Evolutionary conservation across 2,113 vertebrate genomes (phyloP), one percentile per base, ranked within the genome.

Genomic region (Xiphophorus maculatus): DNA sequence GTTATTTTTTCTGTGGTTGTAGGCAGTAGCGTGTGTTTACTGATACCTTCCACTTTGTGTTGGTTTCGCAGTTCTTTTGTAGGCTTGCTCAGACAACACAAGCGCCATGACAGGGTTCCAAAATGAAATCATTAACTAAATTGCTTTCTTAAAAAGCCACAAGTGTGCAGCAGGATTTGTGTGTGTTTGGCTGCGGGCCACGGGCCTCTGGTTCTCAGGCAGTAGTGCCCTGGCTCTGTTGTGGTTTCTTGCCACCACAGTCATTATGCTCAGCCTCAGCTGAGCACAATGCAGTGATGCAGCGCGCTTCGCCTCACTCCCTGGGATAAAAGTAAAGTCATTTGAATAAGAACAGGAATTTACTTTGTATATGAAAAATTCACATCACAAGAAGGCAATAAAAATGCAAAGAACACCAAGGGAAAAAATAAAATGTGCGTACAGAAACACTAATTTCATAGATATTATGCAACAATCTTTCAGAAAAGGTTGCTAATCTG

Each of bases 121-220:
- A 92, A 93, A 93, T 93, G 91, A 94, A 94, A 94, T 93, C 91
- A 94, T 92, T 91, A 93, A 88, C 92, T 90, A 92, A 94, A 94
- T 92, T 92, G 92, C 92, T 93, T 92, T 93, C 88, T 93, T 93
- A 86, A 88, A 91, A 90, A 90, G 82, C 89, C 92, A 80, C 87
- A 92, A 94, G 90, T 91, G 90, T 93, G 90, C 79, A 63, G 87
- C 88, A 84, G 88, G 81, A 88, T 78, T 85, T 90, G 90, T 90
- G 84, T 84, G 88, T 88, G 82, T 83, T 90, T 94, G 93, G 93
- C 91, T 76, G 77, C 8, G 73, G 82, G 89, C 92, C 91, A 93
- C 13, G 58, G 80, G 88, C 85, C 91, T 92, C 83, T 87, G 90
- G 87, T 93, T 93, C 90, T 91, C 87, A 87, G 84, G 84, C 91